A percentile compares a stretch with the other conserved stretches of the same genome.
These are phyloP conservation scores for Antennarius striatus DNA, from an alignment of 2,113 vertebrate species.

Conservation along the genomic window DNA sequence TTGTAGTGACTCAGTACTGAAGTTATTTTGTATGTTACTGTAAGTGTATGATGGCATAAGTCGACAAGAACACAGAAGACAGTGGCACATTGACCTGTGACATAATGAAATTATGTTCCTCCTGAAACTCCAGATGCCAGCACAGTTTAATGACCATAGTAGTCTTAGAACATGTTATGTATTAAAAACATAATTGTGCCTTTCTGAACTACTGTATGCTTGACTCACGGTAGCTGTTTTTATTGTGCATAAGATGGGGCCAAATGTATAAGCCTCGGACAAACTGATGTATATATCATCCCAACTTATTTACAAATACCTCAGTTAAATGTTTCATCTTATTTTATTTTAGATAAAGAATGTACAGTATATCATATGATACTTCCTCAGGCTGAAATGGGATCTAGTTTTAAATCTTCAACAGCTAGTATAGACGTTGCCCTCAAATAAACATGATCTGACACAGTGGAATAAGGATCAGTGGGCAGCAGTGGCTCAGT, in stretches of 20 bases:
- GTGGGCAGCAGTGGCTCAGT: too few species aligned
- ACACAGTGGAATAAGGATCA: neutral
- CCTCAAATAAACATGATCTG: constrained; percentile 25
- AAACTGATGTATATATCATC: neutral
- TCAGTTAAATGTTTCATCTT: constrained; percentile 20
- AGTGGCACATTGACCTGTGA: constrained; percentile 4
- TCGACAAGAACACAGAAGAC: neutral
- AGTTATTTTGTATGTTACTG: too few species aligned
- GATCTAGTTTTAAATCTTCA: constrained; percentile 12
- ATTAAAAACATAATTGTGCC: constrained; percentile 9
- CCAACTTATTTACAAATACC: constrained; percentile 22
- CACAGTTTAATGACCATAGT: constrained; percentile 21
- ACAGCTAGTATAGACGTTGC: neutral
- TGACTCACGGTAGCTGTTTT: constrained; percentile 9
- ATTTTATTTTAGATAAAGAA: constrained; percentile 35
- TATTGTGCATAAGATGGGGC: neutral
- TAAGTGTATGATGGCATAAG: neutral
- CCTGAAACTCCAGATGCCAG: constrained; percentile 16
- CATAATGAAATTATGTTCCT: constrained; percentile 15
- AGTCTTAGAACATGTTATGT: neutral
- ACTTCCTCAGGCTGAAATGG: constrained; percentile 11
- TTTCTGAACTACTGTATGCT: neutral
- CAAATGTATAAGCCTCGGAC: neutral
- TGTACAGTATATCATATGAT: constrained; percentile 25
- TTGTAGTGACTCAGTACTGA: too few species aligned